phyloP scores from a whole-genome alignment of 2,113 vertebrate species.

The Marmota monax region DNA sequence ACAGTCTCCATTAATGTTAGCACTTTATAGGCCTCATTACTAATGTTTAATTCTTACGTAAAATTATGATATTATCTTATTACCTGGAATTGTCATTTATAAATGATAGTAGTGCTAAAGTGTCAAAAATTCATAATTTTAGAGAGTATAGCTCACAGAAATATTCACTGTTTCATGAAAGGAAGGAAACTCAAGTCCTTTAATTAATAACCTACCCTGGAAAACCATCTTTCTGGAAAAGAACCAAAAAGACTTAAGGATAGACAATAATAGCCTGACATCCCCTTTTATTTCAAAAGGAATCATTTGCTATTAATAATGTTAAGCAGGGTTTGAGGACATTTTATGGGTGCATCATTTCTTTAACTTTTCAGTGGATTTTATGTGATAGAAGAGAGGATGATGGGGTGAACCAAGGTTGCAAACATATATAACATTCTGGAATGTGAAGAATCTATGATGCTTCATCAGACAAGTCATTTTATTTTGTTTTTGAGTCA shows the following conservation, averaged over 20 bases:
- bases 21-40: slow-evolving; percentile 65
- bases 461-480: slow-evolving; percentile 69
- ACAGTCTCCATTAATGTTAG: slow-evolving; percentile 47
- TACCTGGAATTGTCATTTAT: slow-evolving; percentile 72
- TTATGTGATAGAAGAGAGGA: slow-evolving; percentile 75
- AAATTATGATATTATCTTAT: slow-evolving; percentile 65
- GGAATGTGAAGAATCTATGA: slow-evolving; percentile 78
- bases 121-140: slow-evolving; percentile 74
- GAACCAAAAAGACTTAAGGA: slow-evolving; percentile 62
- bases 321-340: slow-evolving; percentile 77
- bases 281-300: slow-evolving; percentile 82
- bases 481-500: slow-evolving; percentile 78
- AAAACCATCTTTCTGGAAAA: slow-evolving; percentile 70
- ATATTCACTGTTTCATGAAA: slow-evolving; percentile 78
- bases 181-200: slow-evolving; percentile 58
- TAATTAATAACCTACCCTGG: slow-evolving; percentile 78
- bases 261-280: slow-evolving; percentile 71
- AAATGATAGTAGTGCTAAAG: slow-evolving; percentile 69
- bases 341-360: slow-evolving; percentile 81
- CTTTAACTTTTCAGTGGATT: slow-evolving; percentile 79
- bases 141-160: not conserved
- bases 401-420: slow-evolving; percentile 66
- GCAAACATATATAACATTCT: slow-evolving; percentile 77
- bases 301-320: slow-evolving; percentile 86
- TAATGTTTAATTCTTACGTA: slow-evolving; percentile 72